These are phyloP conservation scores for Siniperca chuatsi DNA, from an alignment of 2,113 vertebrate species.

Conservation along the genomic window DNA sequence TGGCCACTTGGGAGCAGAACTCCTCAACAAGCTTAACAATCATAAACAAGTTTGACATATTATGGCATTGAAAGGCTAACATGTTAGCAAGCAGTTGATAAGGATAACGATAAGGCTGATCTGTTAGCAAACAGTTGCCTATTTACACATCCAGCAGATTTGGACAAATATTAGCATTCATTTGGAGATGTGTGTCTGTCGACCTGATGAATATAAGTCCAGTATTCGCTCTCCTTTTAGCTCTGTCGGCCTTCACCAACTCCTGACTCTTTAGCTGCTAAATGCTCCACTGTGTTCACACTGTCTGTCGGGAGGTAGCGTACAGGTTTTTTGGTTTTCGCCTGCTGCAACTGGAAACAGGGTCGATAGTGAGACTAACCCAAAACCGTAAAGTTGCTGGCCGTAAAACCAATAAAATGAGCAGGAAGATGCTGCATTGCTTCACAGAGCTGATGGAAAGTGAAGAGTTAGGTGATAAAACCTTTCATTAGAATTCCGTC, in stretches of 20 bases:
- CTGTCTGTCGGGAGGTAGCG: too few species aligned
- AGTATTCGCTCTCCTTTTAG: not conserved
- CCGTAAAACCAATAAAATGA: not conserved
- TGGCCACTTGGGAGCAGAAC: too few species aligned
- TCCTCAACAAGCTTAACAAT: too few species aligned
- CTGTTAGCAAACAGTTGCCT: not conserved
- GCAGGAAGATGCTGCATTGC: not conserved
- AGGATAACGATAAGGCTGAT: too few species aligned
- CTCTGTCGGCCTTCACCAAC: not conserved
- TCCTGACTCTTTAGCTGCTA: not conserved
- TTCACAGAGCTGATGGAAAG: not conserved
- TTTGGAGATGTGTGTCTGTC: not conserved
- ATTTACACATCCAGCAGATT: not conserved
- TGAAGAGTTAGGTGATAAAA: not conserved
- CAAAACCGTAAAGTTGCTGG: not conserved
- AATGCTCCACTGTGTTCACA: not conserved
- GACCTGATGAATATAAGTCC: not conserved
- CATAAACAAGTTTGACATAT: not conserved
- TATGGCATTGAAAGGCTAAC: not conserved
- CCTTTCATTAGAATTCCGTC: not conserved
- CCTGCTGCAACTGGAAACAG: not conserved
- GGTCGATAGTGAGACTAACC: not conserved
- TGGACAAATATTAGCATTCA: not conserved
- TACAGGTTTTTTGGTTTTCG: not conserved
- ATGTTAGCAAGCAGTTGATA: not conserved